Percentiles rank a stretch among this genome's conserved stretches.
Evolutionary conservation across 2,113 vertebrate genomes (phyloP).

Genomic region (Catagonus wagneri): DNA sequence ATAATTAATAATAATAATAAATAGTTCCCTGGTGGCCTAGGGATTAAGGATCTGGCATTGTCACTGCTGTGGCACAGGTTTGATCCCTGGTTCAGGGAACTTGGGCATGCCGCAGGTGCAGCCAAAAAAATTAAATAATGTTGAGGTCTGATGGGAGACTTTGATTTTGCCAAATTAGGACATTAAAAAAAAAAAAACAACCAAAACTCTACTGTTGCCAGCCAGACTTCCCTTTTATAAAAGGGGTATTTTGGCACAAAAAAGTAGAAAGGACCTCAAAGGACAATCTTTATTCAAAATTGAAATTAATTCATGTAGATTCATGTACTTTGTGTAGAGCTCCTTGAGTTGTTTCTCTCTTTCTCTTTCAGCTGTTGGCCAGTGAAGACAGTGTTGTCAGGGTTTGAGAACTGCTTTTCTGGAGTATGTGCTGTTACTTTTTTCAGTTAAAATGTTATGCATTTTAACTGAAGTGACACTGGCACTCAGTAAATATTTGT

Average conservation of each 20-base stretch:
- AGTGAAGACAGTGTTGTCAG: not conserved
- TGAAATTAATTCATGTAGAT: not conserved
- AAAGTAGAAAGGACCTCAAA: not conserved
- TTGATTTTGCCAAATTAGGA: constrained; percentile 6
- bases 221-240: not conserved
- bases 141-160: not conserved
- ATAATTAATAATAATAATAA: no score
- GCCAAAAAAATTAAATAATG: not conserved
- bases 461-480: no score
- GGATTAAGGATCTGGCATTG: no score
- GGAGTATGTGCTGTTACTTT: not conserved
- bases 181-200: not conserved
- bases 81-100: no score
- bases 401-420: not conserved
- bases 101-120: no score
- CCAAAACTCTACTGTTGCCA: not conserved
- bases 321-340: no score
- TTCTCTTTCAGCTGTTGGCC: not conserved
- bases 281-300: not conserved
- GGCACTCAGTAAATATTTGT: not conserved
- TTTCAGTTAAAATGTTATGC: not conserved
- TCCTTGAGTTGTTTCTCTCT: not conserved
- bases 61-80: no score
- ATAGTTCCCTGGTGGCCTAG: no score
- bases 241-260: not conserved